Base-by-base conservation (phyloP, 2,888 invertebrate species). In the Tetheella fluctuosa region DNA sequence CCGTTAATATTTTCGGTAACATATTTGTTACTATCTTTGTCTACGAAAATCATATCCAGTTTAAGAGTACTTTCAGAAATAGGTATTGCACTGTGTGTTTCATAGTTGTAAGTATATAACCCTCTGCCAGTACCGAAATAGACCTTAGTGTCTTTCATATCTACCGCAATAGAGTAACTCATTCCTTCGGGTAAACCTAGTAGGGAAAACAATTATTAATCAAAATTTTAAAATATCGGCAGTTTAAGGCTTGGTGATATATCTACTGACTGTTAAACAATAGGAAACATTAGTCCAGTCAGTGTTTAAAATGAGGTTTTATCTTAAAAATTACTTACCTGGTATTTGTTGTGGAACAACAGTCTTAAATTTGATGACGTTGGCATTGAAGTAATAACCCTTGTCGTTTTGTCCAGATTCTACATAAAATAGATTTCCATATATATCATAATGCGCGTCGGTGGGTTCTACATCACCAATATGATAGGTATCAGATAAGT, bases 41-140 rank as follows among this genome's bases (percentile, higher is more conserved):
- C 90, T 23, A 90, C 72, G 65, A 86, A 85, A 57, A 91, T 77
- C 84, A 86, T 87, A 64, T 89, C 83, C 2, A 89, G 66, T 65
- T 84, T 86, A 23, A 86, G 65, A 52, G 74, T 69, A 2, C 74
- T 80, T 57, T 77, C 79, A 0, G 84, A 81, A 12, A 85, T 64
- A 13, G 81, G 77, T 20, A 67, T 77, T 1, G 89, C 88, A 39
- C 74, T 70, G 42, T 82, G 76, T 3, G 73, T 74, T 59, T 85
- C 79, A 55, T 91, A 88, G 67, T 85, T 78, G 67, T 88, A 91
- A 12, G 59, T 66, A 65, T 76, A 91, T 60, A 91, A 83, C 25
- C 91, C 91, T 60, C 79, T 74, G n/a, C 77, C 84, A 23, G 91
- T 90, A 10, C 89, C 90, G 60, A 91, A 89, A 68, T 84, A 91